Evolutionary conservation across 2,888 invertebrate genomes (phyloP), one percentile per base, ranked within the genome.

Genomic region (Neoascia interrupta): DNA sequence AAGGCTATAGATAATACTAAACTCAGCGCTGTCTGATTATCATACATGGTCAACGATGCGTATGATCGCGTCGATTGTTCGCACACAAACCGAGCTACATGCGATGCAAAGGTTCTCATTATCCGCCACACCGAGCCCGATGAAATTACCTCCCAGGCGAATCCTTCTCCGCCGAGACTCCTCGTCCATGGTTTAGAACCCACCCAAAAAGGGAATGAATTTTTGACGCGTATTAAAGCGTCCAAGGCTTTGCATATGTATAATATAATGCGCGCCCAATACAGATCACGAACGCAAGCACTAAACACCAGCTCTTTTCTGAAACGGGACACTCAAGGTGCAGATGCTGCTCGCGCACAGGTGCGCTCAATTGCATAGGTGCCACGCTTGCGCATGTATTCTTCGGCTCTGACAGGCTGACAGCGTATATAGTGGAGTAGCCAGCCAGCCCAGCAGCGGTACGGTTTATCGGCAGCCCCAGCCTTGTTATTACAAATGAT

Each of bases 31-130:
- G 73, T 79, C 79, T 79, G 79, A 79, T 79, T 79, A 79, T 79
- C 72, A 79, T 73, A 73, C 66, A 79, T 68, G 79, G 79, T 73
- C 79, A 79, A 61, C 73, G 79, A 79, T 79, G 79, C 79, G 79
- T 79, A 73, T 79, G 79, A 79, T 79, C 79, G 79, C 66, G 66
- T 73, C 79, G 79, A 79, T 79, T 79, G 79, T 79, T 73, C 66
- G 60, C 31, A 43, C 49, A 54, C 47, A 66, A 66, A 15, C 54
- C 56, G 19, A 64, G 47, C 47, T 45, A 56, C 26, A 31, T 28
- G 54, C 60, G 51, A 69, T 49, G 47, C 61, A 31, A 73, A 56
- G 66, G 61, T 61, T 79, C 66, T 79, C 73, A 79, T 79, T 79
- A 79, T 79, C 73, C 66, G 43, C 43, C 66, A 43, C 41, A 39